Conservation (phyloP, 1,140 invertebrate genomes). For the Lineus longissimus region DNA sequence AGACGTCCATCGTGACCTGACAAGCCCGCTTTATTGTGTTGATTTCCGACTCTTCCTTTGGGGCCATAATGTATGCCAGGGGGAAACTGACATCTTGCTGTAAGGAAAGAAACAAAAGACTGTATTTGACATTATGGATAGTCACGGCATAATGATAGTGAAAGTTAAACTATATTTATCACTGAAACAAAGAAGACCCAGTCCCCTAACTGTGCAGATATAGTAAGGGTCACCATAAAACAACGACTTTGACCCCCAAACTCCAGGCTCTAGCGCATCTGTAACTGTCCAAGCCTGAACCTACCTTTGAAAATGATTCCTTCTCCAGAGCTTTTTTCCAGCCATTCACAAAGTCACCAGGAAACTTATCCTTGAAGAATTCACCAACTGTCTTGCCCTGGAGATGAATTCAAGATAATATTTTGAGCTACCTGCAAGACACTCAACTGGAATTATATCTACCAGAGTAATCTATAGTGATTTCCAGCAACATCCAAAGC, state of each 20-base stretch:
- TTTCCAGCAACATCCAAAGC: constrained; percentile 2
- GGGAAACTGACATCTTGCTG: constrained; percentile 81
- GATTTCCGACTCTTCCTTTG: constrained; percentile 93
- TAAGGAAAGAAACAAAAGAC: constrained; percentile 1
- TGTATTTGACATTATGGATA: too few species aligned
- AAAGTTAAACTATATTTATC: too few species aligned
- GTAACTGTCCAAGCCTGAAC: too few species aligned
- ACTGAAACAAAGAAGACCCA: too few species aligned
- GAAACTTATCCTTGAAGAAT: constrained; percentile 91
- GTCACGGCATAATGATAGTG: too few species aligned
- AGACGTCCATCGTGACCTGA: constrained; percentile 88
- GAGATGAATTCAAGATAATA: constrained; percentile 12
- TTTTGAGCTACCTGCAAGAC: too few species aligned
- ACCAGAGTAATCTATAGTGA: too few species aligned
- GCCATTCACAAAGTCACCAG: constrained; percentile 85
- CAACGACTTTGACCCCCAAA: too few species aligned
- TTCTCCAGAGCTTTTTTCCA: constrained; percentile 77
- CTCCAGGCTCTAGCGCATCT: too few species aligned
- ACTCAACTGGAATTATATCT: too few species aligned
- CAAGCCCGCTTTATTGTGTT: constrained; percentile 91
- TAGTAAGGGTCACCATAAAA: too few species aligned
- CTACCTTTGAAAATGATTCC: constrained; percentile 74
- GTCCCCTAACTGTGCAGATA: too few species aligned
- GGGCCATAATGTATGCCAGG: constrained; percentile 82
- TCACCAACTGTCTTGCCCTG: constrained; percentile 84